Evolutionary conservation across 2,888 invertebrate genomes (phyloP).

Genomic region (Sphecodes monilicornis): DNA sequence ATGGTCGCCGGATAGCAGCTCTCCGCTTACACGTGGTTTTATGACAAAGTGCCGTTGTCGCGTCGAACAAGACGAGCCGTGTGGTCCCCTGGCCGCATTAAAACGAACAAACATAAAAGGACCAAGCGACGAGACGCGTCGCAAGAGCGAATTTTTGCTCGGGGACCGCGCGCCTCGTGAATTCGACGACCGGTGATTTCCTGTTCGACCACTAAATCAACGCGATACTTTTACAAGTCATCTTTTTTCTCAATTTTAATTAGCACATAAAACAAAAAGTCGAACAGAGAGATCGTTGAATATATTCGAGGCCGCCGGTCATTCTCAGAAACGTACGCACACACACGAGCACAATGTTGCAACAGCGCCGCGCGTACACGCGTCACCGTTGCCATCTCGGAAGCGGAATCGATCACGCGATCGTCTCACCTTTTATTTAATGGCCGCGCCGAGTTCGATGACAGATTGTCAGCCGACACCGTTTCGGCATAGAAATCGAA

Average conservation of each 20-base stretch:
- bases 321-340: slow-evolving; percentile 2
- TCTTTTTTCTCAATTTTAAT: slow-evolving; percentile 20
- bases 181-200: slow-evolving; percentile 10
- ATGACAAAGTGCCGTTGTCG: slow-evolving; percentile 77
- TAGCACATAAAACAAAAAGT: slow-evolving; percentile 12
- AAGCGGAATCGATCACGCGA: slow-evolving; percentile 52
- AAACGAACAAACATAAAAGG: slow-evolving; percentile 47
- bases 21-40: slow-evolving; percentile 67
- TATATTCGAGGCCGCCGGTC: slow-evolving; percentile 21
- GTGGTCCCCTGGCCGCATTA: slow-evolving; percentile 59
- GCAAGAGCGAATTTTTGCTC: slow-evolving; percentile 18
- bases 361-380: background rate
- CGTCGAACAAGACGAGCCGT: slow-evolving; percentile 67
- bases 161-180: slow-evolving; percentile 4
- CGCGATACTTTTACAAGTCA: background rate
- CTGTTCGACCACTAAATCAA: background rate
- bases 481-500: slow-evolving; percentile 29
- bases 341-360: background rate
- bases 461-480: slow-evolving; percentile 49
- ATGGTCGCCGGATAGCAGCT: slow-evolving; percentile 67
- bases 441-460: slow-evolving; percentile 57
- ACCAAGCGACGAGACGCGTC: slow-evolving; percentile 13
- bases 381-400: slow-evolving; percentile 48
- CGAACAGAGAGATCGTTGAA: slow-evolving; percentile 2
- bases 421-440: slow-evolving; percentile 62